phyloP scores from a whole-genome alignment of 2,888 invertebrate genomes.

The Polyploca ridens region DNA sequence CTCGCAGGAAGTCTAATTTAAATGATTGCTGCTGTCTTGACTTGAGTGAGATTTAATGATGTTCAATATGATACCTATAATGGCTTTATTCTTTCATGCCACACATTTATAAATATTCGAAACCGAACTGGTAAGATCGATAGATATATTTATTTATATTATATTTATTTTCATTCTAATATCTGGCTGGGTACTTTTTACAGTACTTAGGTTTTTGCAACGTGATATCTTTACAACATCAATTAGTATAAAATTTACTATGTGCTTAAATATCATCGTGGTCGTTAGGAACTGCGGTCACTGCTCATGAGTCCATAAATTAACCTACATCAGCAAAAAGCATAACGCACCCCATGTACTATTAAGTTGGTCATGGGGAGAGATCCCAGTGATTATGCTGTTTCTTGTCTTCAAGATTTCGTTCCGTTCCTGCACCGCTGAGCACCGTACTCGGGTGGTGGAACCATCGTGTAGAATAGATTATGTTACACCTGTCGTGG shows the following conservation, averaged over 20 bases:
- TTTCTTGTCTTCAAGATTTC: conserved; percentile 33
- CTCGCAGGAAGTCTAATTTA: conserved; percentile 68
- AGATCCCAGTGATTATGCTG: conserved; percentile 54
- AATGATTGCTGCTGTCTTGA: conserved; percentile 47
- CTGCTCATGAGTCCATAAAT: conserved; percentile 37
- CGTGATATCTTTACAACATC: neutral
- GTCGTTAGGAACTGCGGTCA: conserved; percentile 55
- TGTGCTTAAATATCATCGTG: conserved; percentile 13
- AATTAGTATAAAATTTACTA: neutral
- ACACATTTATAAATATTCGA: too few species aligned
- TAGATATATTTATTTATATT: too few species aligned
- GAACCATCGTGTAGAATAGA: conserved; percentile 22
- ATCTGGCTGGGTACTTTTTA: too few species aligned
- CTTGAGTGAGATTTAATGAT: conserved; percentile 40
- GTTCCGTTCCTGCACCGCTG: conserved; percentile 44
- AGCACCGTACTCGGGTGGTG: conserved; percentile 29
- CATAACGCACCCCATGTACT: conserved; percentile 53
- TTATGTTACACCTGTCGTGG: conserved; percentile 16
- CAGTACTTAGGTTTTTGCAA: too few species aligned
- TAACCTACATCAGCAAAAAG: conserved; percentile 37
- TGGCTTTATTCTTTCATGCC: conserved; percentile 13
- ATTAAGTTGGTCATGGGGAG: conserved; percentile 51
- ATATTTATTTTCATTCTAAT: too few species aligned
- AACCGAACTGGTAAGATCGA: too few species aligned
- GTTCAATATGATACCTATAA: conserved; percentile 27